Base-by-base conservation (phyloP, 2,113 vertebrate species). In the Todiramphus saurophagus region DNA sequence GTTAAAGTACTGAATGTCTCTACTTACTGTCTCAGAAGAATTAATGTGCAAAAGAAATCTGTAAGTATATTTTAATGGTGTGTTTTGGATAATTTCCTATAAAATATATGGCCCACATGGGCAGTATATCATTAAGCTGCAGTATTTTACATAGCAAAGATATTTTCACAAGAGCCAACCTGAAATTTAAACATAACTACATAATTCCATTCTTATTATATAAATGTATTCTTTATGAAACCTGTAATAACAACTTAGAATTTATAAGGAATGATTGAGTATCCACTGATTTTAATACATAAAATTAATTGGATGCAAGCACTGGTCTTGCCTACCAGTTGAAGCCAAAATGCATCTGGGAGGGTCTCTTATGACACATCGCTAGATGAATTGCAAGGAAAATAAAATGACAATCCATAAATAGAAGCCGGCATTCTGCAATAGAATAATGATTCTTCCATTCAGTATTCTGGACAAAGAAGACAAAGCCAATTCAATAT, bases 391-490 rank as follows among this genome's bases (percentile, higher is more conserved):
- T 35, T 82, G 39, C 30, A 68, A 44, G 27, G 59, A 86, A 90
- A 93, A 92, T 70, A 74, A 92, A 94, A 77, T 41, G 25, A 59
- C 55, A 87, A 33, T 51, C 80, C 64, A 78, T 89, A 91, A 95
- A 92, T 84, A 94, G 86, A 77, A 81, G 25, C 46, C 78, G 37
- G 46, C 13, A 46, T 67, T 51, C 37, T 92, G 55, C 83, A 81
- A 55, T 31, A 87, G 68, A 94, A 81, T 89, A 75, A 86, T 83
- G 55, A 70, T 89, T 87, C 66, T 90, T 89, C 73, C 43, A 39
- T 78, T 89, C 87, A 64, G 31, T 87, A 78, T 94, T 92, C 87
- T 28, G 9, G 60, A 94, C 89, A 87, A 92, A 93, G 67, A 90
- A 63, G 60, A 94, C 73, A 89, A 92, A 94, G 33, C 20, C 69